A percentile compares a stretch with the other conserved stretches of the same genome.
phyloP scores from a whole-genome alignment of 2,797 vertebrate genomes.

The Luscinia megarhynchos region DNA sequence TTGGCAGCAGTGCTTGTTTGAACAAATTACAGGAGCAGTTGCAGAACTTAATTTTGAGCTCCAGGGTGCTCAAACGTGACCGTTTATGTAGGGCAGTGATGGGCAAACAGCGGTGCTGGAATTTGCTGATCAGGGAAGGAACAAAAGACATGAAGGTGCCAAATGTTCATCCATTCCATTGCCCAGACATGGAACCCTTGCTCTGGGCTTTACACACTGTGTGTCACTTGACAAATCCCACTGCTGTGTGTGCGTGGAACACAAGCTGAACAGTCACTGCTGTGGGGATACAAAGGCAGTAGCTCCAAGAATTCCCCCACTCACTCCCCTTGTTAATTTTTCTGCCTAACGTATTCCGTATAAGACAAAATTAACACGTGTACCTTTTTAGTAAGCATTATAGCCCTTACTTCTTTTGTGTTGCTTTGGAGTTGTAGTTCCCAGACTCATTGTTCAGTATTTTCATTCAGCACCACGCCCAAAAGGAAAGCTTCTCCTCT shows the following conservation, averaged over 20 bases:
- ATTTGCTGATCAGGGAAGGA: neutral
- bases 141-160: neutral
- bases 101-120: neutral
- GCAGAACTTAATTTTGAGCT: neutral
- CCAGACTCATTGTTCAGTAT: neutral
- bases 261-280: neutral
- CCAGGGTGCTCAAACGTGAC: neutral
- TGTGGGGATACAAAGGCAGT: neutral
- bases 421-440: neutral
- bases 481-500: neutral
- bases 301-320: neutral
- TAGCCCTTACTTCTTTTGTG: neutral
- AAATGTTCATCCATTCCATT: neutral
- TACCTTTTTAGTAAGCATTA: neutral
- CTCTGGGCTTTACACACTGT: neutral
- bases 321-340: neutral
- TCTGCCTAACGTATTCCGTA: neutral
- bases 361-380: neutral
- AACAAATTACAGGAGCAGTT: neutral
- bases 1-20: neutral
- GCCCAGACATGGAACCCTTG: fast-evolving
- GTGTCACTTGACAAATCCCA: neutral
- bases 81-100: neutral
- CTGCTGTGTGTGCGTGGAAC: neutral
- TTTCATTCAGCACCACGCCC: neutral